Evolutionary conservation across 2,888 invertebrate species (phyloP).

Genomic region (Trimorus sp.): DNA sequence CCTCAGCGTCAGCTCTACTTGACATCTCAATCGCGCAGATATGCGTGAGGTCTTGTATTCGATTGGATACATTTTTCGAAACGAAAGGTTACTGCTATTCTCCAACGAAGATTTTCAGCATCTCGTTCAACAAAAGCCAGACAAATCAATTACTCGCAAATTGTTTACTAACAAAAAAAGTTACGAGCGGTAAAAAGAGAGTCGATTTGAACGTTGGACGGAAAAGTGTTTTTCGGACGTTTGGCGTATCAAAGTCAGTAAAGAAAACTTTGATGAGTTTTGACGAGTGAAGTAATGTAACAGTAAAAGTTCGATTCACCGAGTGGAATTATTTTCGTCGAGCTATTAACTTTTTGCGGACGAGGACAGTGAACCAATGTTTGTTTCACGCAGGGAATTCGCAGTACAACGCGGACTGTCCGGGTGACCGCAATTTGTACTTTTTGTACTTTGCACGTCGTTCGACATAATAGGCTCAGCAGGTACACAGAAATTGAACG

Average conservation of each 20-base stretch:
- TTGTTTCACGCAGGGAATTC: conserved; percentile 38
- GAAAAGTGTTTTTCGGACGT: too few species aligned
- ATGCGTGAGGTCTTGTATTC: conserved; percentile 48
- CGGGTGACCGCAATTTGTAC: conserved; percentile 31
- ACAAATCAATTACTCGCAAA: not conserved
- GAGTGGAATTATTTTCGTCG: not conserved
- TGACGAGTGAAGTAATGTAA: too few species aligned
- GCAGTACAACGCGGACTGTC: conserved; percentile 21
- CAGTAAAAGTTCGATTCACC: not conserved
- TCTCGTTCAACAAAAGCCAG: not conserved
- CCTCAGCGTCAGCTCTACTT: conserved; percentile 43
- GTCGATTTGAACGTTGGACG: too few species aligned
- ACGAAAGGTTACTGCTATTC: conserved; percentile 41
- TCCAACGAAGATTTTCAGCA: conserved; percentile 26
- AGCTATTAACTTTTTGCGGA: conserved; percentile 10
- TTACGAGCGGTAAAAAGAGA: too few species aligned
- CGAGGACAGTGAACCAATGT: conserved; percentile 28
- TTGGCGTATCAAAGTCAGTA: not conserved
- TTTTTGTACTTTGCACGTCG: conserved; percentile 41
- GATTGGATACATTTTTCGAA: conserved; percentile 43
- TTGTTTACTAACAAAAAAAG: not conserved
- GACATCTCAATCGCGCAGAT: conserved; percentile 52
- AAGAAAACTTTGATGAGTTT: not conserved
- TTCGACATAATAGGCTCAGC: conserved; percentile 48
- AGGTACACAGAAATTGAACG: conserved; percentile 32